Evolutionary conservation across 2,113 vertebrate species (phyloP).

Genomic region (Galemys pyrenaicus): DNA sequence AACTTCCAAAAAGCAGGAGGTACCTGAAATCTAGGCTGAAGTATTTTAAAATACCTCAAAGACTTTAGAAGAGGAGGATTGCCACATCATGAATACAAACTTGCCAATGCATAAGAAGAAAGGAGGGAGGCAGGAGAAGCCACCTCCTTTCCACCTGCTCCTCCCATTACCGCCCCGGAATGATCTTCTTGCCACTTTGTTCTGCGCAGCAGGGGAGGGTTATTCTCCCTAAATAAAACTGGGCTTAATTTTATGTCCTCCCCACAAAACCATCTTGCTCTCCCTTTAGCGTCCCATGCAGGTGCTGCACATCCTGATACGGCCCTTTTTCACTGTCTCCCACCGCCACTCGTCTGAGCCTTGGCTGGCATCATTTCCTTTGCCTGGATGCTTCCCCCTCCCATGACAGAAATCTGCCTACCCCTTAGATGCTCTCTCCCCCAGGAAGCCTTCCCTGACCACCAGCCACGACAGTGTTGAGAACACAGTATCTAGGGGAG

Average conservation of each 20-base stretch:
- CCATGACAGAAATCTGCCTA: neutral
- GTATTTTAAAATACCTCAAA: neutral
- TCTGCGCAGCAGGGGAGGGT: neutral
- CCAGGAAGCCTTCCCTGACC: neutral
- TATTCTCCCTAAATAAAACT: no score
- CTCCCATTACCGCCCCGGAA: neutral
- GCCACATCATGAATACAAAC: accelerated
- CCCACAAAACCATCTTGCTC: neutral
- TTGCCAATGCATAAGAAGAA: no score
- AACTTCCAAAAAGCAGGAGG: neutral
- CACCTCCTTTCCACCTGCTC: neutral
- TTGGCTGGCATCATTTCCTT: neutral
- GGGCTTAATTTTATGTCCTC: neutral
- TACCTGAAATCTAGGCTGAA: neutral
- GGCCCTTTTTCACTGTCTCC: neutral
- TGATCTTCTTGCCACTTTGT: neutral
- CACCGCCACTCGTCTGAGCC: neutral
- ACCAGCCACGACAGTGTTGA: neutral
- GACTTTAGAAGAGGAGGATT: neutral
- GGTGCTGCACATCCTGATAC: neutral
- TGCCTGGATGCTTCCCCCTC: neutral
- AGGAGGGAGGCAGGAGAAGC: no score
- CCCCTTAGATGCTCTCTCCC: neutral
- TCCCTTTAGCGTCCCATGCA: neutral
- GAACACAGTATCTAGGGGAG: neutral